Evolutionary conservation across 1,140 invertebrate genomes (phyloP).

Genomic region (Drosophila nigrodunni): DNA sequence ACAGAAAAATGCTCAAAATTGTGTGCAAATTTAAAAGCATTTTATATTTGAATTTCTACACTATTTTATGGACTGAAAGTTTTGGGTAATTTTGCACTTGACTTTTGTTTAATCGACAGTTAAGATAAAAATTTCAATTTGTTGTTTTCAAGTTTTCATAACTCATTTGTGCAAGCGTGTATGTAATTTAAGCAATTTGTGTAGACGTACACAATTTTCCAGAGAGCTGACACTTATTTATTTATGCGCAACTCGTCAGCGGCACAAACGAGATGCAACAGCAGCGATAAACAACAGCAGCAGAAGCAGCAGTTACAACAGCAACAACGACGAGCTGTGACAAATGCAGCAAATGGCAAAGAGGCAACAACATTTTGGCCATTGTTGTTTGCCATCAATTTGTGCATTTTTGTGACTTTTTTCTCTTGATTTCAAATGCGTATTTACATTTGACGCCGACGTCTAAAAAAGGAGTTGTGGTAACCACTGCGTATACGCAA

Average conservation of each 20-base stretch:
- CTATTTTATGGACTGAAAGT: background rate
- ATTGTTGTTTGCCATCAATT: slow-evolving; percentile 50
- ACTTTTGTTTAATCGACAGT: slow-evolving; percentile 21
- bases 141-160: slow-evolving; percentile 31
- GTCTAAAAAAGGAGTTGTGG: slow-evolving; percentile 46
- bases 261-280: slow-evolving; percentile 46
- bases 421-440: slow-evolving; percentile 17
- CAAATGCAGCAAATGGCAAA: slow-evolving; percentile 15
- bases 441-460: slow-evolving; percentile 41
- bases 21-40: too few relatives aligned
- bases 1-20: too few relatives aligned
- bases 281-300: slow-evolving; percentile 32
- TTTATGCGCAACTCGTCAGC: slow-evolving; percentile 73
- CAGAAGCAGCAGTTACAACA: background rate
- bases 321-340: slow-evolving; percentile 31
- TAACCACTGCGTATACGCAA: slow-evolving; percentile 53
- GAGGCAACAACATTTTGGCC: slow-evolving; percentile 49
- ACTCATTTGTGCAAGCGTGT: slow-evolving; percentile 53
- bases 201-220: slow-evolving; percentile 49
- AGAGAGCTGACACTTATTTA: slow-evolving; percentile 63
- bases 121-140: slow-evolving; percentile 35
- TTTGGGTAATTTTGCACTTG: slow-evolving; percentile 14
- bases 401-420: slow-evolving; percentile 54
- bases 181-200: slow-evolving; percentile 77
- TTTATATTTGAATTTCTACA: background rate